Conservation (phyloP, 2,113 vertebrate genomes). For the Cyprinodon brontotheroides region DNA sequence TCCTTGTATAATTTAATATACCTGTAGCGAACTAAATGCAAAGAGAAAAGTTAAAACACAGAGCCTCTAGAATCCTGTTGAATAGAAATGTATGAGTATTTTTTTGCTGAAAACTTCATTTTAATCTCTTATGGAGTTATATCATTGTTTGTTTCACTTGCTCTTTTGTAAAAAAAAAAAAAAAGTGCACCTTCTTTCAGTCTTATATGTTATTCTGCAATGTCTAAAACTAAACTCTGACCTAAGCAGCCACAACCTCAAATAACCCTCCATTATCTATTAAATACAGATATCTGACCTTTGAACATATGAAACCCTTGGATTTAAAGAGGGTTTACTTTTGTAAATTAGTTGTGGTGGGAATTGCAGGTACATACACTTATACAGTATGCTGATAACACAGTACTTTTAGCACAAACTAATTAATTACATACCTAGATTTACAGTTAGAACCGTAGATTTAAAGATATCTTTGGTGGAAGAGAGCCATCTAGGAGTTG, state of each 20-base stretch:
- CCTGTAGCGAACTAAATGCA: background rate
- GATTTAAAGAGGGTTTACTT: background rate
- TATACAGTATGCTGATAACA: background rate
- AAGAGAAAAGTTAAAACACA: conserved; percentile 58
- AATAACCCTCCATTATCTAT: background rate
- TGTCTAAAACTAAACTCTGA: background rate
- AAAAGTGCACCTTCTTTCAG: background rate
- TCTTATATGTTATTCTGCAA: background rate
- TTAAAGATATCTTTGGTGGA: too few species aligned
- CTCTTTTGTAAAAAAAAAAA: background rate
- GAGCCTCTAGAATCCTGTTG: background rate
- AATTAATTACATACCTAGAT: too few species aligned
- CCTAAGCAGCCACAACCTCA: background rate
- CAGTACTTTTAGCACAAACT: background rate
- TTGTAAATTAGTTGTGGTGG: background rate
- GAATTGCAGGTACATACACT: background rate
- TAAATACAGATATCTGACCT: background rate
- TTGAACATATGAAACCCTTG: background rate
- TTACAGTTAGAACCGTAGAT: too few species aligned
- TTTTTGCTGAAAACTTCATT: background rate
- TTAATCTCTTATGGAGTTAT: background rate
- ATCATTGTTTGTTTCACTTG: background rate
- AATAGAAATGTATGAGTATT: background rate
- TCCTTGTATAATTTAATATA: background rate
- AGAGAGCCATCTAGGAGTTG: too few species aligned